Evolutionary conservation across 2,797 vertebrate species (phyloP).

Genomic region (Cirrhinus mrigala): DNA sequence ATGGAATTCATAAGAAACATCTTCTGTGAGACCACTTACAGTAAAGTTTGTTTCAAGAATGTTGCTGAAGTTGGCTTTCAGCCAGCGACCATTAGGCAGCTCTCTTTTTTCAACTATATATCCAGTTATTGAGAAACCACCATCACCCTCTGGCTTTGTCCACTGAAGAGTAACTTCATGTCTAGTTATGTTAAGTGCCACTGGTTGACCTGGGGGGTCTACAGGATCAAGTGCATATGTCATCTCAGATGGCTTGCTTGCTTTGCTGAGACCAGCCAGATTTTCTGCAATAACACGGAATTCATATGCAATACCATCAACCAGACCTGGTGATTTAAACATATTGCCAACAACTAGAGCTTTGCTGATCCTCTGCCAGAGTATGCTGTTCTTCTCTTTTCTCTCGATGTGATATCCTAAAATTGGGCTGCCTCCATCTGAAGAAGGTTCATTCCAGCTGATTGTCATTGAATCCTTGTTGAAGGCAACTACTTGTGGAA

Average conservation of each 20-base stretch:
- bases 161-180: constrained; percentile 94
- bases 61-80: constrained; percentile 98
- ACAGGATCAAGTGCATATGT: constrained; percentile 93
- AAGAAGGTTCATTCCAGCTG: constrained; percentile 94
- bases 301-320: constrained; percentile 96
- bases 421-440: constrained; percentile 94
- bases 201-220: constrained; percentile 91
- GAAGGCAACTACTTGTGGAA: constrained; percentile 88
- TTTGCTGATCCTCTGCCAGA: constrained; percentile 96
- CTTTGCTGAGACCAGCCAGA: constrained; percentile 94
- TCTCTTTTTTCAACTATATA: constrained; percentile 96
- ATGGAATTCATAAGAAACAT: constrained; percentile 95
- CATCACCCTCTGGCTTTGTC: constrained; percentile 95
- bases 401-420: constrained; percentile 96
- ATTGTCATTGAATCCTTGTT: constrained; percentile 94
- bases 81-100: constrained; percentile 94
- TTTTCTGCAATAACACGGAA: constrained; percentile 97
- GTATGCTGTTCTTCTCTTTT: constrained; percentile 96
- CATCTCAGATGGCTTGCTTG: constrained; percentile 94
- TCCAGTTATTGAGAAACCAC: constrained; percentile 97
- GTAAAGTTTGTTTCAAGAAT: constrained; percentile 95
- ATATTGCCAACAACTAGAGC: constrained; percentile 91
- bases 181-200: constrained; percentile 94
- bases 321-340: constrained; percentile 94
- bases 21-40: constrained; percentile 94